Evolutionary conservation across 2,797 vertebrate genomes (phyloP), one percentile per base, ranked within the genome.

Genomic region (Pygocentrus nattereri): DNA sequence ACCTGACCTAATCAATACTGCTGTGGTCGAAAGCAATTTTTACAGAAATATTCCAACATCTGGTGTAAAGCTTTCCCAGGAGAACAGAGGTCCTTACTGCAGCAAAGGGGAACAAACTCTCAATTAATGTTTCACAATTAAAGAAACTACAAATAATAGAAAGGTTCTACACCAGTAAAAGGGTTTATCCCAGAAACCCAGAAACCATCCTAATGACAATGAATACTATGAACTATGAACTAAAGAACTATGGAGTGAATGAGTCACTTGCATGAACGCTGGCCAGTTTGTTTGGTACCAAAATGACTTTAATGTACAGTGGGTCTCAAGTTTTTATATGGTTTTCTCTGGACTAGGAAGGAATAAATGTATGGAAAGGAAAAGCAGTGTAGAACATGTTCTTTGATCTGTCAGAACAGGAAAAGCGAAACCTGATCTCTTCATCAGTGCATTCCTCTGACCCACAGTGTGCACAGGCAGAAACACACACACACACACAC

Each of bases 331-430:
- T 30, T 58, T 74, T 74, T 34, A 73, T 31, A 73, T 38, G 34
- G 31, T 21, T 50, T 56, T 76, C 71, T 62, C 76, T 56, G 52
- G 30, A 64, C 67, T 72, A 65, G 41, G 27, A 77, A 56, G 15
- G 21, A n/a, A 80, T 79, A 78, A 67, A 70, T 62, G 79, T 80
- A 79, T 77, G 80, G 44, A 76, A 79, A 59, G 81, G 80, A 52
- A 78, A 82, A 81, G 86, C 71, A 31, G 86, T 87, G 81, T 59
- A 71, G 82, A 90, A 92, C 88, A 88, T 27, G 74, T 86, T 89
- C 91, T 93, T 91, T 91, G 90, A 93, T 93, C 90, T 83, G 85
- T 88, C 82, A 84, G 87, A 89, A 90, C 85, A 85, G 86, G 85
- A 86, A 81, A 85, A 81, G 61, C 72, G 90, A 92, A 93, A 93